These are phyloP conservation scores for Catagonus wagneri DNA, from an alignment of 2,113 vertebrate genomes.

Conservation along the genomic window DNA sequence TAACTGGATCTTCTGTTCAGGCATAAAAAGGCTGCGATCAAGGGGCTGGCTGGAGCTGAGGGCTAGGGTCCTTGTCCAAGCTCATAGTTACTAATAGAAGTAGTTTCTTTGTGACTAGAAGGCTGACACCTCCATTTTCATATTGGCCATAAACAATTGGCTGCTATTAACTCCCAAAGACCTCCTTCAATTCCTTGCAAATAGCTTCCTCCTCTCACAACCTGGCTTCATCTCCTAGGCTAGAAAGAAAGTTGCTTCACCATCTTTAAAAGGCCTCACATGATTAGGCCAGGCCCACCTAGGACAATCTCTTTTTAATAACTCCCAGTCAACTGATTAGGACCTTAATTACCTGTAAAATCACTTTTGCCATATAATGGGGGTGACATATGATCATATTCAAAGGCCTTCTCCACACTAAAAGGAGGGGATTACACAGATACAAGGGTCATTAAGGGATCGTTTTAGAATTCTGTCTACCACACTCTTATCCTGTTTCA, in stretches of 20 bases:
- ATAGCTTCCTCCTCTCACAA: neutral
- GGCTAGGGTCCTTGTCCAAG: neutral
- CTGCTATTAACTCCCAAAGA: neutral
- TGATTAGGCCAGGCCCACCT: neutral
- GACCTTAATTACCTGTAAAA: neutral
- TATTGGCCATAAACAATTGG: neutral
- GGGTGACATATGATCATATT: neutral
- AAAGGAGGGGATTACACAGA: neutral
- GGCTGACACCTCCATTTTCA: neutral
- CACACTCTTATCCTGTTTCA: neutral
- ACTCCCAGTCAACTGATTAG: neutral
- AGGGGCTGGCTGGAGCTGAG: fast-evolving
- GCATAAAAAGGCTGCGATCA: neutral
- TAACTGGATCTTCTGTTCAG: neutral
- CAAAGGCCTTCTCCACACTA: neutral
- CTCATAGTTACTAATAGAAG: neutral
- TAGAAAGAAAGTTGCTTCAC: neutral
- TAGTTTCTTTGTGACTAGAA: neutral
- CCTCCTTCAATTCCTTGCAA: neutral
- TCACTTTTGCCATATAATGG: neutral
- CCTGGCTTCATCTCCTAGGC: neutral
- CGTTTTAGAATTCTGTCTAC: neutral
- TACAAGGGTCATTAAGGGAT: neutral
- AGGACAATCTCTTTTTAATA: neutral
- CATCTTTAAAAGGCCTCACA: neutral